Conservation (phyloP, 2,113 vertebrate genomes). For the Oceanodroma tethys region DNA sequence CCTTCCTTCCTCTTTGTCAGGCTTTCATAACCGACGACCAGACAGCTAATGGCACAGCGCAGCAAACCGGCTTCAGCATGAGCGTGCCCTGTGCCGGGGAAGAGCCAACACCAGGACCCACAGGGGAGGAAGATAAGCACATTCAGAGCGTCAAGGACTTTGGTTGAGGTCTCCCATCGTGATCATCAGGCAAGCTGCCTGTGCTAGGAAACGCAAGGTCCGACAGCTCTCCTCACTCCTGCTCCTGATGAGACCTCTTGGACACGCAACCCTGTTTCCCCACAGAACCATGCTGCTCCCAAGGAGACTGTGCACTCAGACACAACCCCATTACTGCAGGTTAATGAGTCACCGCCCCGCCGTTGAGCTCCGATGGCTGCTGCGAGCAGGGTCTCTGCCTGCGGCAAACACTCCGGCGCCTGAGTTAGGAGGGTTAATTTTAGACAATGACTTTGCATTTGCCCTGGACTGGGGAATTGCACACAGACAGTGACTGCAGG, state of each 20-base stretch:
- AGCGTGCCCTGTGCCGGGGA: not conserved
- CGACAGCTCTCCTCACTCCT: not conserved
- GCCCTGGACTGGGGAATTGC: not conserved
- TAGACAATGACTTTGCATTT: not conserved
- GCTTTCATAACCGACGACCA: not conserved
- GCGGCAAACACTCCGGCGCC: not conserved
- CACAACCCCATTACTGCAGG: no score
- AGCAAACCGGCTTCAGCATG: no score
- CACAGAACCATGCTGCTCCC: not conserved
- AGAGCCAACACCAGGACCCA: not conserved
- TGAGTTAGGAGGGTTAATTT: not conserved
- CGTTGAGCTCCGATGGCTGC: not conserved
- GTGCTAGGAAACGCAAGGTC: not conserved
- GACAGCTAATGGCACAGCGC: not conserved
- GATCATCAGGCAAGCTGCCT: not conserved
- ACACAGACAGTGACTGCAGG: not conserved
- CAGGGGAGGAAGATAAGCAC: not conserved
- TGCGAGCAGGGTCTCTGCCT: not conserved
- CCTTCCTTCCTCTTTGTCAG: not conserved
- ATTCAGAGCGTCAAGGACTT: not conserved
- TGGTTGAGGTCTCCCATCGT: not conserved
- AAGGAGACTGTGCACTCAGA: not conserved
- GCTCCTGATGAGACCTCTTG: not conserved
- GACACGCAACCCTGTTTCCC: not conserved
- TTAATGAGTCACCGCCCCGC: not conserved